Percentiles rank a stretch among this genome's conserved stretches.
These are phyloP conservation scores for Ecdyonurus torrentis DNA, from an alignment of 2,888 invertebrate genomes.

Conservation along the genomic window DNA sequence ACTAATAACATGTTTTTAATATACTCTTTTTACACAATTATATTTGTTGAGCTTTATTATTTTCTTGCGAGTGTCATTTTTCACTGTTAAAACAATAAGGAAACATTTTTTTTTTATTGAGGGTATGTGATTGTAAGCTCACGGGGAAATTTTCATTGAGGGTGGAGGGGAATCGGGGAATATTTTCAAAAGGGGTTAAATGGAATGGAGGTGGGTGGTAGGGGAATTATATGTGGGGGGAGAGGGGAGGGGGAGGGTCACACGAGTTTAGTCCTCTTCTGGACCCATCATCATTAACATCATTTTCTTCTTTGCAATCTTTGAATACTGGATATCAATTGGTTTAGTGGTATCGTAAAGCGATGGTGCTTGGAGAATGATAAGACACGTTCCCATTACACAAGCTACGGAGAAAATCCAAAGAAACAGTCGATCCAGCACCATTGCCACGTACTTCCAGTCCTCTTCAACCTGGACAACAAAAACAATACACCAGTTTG, in stretches of 20 bases:
- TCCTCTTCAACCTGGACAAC: slow-evolving; percentile 72
- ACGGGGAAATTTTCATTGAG: too few relatives aligned
- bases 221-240: not conserved
- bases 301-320: slow-evolving; percentile 80
- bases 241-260: not conserved
- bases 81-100: not conserved
- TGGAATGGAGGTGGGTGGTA: not conserved
- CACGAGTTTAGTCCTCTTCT: slow-evolving; percentile 32
- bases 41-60: not conserved
- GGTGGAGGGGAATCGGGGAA: too few relatives aligned
- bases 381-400: slow-evolving; percentile 72
- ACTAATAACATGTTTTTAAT: not conserved
- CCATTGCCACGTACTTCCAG: slow-evolving; percentile 96
- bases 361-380: slow-evolving; percentile 80
- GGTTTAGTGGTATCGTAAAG: slow-evolving; percentile 81
- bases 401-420: slow-evolving; percentile 92
- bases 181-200: not conserved
- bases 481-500: not conserved
- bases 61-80: not conserved
- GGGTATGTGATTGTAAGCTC: not conserved
- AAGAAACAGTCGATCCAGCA: slow-evolving; percentile 87
- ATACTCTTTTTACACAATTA: not conserved
- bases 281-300: slow-evolving; percentile 76
- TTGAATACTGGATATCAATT: slow-evolving; percentile 78
- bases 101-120: not conserved